Conservation (phyloP, 2,888 invertebrate genomes). For the Drosophila anomalata region DNA sequence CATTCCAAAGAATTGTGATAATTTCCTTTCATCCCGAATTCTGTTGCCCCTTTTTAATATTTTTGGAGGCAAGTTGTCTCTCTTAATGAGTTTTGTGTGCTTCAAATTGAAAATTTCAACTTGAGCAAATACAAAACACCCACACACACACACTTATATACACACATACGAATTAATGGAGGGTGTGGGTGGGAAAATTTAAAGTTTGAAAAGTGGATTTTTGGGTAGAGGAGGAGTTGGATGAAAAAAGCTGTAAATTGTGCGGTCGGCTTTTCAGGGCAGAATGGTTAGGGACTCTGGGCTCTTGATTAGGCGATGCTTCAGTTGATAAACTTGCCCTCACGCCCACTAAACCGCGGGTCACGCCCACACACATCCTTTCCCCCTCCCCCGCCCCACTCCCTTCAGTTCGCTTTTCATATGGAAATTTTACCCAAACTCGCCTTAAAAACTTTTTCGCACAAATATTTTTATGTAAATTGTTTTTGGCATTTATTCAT, state of each 20-base stretch:
- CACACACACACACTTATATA: neutral
- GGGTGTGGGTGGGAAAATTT: conserved; percentile 5
- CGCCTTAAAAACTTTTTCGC: conserved; percentile 62
- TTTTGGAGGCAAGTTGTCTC: conserved; percentile 19
- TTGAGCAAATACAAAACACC: conserved; percentile 34
- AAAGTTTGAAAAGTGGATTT: neutral
- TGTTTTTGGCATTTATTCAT: conserved; percentile 74
- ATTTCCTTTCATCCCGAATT: conserved; percentile 29
- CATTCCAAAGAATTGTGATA: conserved; percentile 4
- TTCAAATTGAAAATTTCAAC: conserved; percentile 39
- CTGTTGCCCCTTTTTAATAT: conserved; percentile 25
- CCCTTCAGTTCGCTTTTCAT: conserved; percentile 54
- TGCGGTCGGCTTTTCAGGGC: conserved; percentile 57
- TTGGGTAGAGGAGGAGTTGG: neutral
- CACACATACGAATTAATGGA: neutral
- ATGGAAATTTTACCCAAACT: conserved; percentile 59
- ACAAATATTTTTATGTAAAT: conserved; percentile 77
- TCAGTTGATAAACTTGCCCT: conserved; percentile 69
- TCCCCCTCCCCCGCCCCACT: conserved; percentile 24
- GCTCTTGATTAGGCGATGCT: conserved; percentile 75
- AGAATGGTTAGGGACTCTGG: neutral
- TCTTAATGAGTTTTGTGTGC: conserved; percentile 40
- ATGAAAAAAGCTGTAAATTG: conserved; percentile 51
- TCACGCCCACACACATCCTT: conserved; percentile 34
- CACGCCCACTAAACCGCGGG: conserved; percentile 11